A percentile compares a stretch with the other conserved stretches of the same genome.
Evolutionary conservation across 2,797 vertebrate species (phyloP).

Genomic region (Spondyliosoma cantharus): DNA sequence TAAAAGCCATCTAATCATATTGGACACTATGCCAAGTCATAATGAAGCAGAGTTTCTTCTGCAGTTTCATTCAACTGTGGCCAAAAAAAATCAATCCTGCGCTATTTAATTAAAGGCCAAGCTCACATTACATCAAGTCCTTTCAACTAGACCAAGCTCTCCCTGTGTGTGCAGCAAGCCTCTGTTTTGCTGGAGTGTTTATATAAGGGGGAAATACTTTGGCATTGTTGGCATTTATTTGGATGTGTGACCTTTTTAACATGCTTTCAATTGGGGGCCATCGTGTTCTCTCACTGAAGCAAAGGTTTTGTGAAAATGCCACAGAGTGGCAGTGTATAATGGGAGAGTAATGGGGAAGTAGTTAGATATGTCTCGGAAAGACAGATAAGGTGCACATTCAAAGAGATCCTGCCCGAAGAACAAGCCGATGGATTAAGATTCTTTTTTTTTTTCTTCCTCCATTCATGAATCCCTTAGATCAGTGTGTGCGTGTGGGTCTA

Average conservation of each 20-base stretch:
- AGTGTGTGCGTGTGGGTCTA: background rate
- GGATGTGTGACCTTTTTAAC: slow-evolving; percentile 88
- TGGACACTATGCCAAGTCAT: slow-evolving; percentile 58
- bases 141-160: slow-evolving; percentile 56
- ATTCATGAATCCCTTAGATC: slow-evolving; percentile 13
- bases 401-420: slow-evolving; percentile 40
- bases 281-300: slow-evolving; percentile 78
- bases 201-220: slow-evolving; percentile 78
- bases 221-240: slow-evolving; percentile 89
- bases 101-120: slow-evolving; percentile 87
- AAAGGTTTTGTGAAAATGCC: slow-evolving; percentile 80
- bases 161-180: slow-evolving; percentile 58
- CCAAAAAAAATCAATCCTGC: slow-evolving; percentile 79
- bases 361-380: slow-evolving; percentile 71
- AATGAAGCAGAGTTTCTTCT: slow-evolving; percentile 66
- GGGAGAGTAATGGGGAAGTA: slow-evolving; percentile 71
- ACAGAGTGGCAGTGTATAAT: slow-evolving; percentile 74
- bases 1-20: slow-evolving; percentile 68
- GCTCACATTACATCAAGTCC: slow-evolving; percentile 76
- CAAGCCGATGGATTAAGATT: slow-evolving; percentile 29
- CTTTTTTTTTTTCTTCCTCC: slow-evolving; percentile 32
- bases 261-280: slow-evolving; percentile 83
- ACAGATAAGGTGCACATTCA: slow-evolving; percentile 63
- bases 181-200: slow-evolving; percentile 75
- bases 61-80: slow-evolving; percentile 68